Base-by-base conservation (phyloP, 2,888 invertebrate genomes). In the Oeneis ivallda region DNA sequence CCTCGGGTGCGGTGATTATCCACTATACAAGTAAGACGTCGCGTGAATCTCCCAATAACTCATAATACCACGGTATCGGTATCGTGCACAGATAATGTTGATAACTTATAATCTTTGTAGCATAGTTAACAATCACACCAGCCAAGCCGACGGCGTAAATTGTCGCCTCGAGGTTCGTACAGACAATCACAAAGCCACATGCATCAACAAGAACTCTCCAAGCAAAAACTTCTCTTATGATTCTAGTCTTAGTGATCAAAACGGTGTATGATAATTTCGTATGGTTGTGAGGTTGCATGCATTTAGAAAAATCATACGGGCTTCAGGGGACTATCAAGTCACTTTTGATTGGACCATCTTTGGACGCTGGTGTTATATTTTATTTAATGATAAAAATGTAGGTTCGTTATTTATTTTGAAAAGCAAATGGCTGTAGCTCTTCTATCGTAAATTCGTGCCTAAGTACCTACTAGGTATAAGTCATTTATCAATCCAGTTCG, bases 51-150 rank as follows among this genome's bases (percentile, higher is more conserved):
- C 11, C 34, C 43, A 64, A 45, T 59, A 45, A 57, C n/a, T 56
- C 61, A 56, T 61, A 70, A 61, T 53, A 56, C 49, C 57, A 53
- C 34, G 49, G 60, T 62, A 54, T 73, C 74, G 73, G 76, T 79
- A 84, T 79, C 83, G 82, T 84, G 83, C 76, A 68, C 72, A 76
- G 80, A 82, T 82, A 81, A 77, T 72, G 79, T 69, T 78, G 81
- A 85, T 84, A 87, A 83, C 83, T 87, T 85, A 82, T 89, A 89
- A 91, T 91, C 87, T 87, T 80, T 78, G 79, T 76, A 75, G 73
- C 74, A 81, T 83, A 85, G 86, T 88, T 88, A 89, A 86, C 87
- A 89, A 89, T 92, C 89, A 85, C 85, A 87, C 80, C 76, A 79
- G 73, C 77, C 76, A 74, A 73, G 75, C 72, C 77, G 77, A 75